Conservation (phyloP, 1,140 invertebrate species). For the Drosophila mayri region DNA sequence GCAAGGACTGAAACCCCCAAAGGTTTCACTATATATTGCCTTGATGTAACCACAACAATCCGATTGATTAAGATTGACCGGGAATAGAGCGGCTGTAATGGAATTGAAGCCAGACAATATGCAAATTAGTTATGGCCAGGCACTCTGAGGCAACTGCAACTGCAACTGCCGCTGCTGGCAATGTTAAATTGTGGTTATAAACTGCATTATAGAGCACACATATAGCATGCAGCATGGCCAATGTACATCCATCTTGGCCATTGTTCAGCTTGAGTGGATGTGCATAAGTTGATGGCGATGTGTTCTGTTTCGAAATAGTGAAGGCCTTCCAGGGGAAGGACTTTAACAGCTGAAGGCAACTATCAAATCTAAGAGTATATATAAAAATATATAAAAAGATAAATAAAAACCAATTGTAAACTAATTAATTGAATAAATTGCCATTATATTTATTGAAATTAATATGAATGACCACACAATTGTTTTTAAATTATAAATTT, state of each 20-base stretch:
- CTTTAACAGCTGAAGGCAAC: too few relatives aligned
- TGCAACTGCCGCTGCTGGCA: constrained; percentile 54
- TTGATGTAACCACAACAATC: constrained; percentile 50
- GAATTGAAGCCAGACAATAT: constrained; percentile 71
- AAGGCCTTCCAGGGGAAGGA: constrained; percentile 1
- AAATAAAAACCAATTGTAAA: neutral
- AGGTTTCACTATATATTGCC: constrained; percentile 5
- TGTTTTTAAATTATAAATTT: neutral
- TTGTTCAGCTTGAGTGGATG: constrained; percentile 50
- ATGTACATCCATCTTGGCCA: constrained; percentile 1
- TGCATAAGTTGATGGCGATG: constrained; percentile 30
- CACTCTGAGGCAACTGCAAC: constrained; percentile 42
- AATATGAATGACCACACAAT: neutral
- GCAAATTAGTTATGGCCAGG: constrained; percentile 66
- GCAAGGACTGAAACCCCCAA: neutral
- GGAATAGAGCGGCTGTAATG: constrained; percentile 41
- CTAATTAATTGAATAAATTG: too few relatives aligned
- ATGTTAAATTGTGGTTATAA: constrained; percentile 78
- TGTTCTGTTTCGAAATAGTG: constrained; percentile 54
- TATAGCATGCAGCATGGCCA: neutral
- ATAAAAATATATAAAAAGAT: too few relatives aligned
- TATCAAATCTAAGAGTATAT: neutral
- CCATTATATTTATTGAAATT: neutral
- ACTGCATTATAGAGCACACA: constrained; percentile 57
- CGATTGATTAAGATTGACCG: constrained; percentile 61